Evolutionary conservation across 1,140 invertebrate species (phyloP), one percentile per base, ranked within the genome.

Genomic region (Magallana gigas): DNA sequence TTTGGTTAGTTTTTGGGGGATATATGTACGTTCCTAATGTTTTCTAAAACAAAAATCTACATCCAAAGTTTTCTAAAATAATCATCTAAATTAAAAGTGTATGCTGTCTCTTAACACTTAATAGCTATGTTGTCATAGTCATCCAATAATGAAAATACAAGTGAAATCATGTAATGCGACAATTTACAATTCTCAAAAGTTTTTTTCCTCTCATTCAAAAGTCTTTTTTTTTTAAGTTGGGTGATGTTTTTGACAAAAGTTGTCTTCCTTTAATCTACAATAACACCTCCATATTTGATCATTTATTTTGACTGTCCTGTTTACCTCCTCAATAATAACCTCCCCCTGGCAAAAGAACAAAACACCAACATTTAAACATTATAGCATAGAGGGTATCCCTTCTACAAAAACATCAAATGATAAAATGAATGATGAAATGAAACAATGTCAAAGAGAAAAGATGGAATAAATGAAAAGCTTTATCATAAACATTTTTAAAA

Each of bases 251-350:
- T 76, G 23, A 29, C 64, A 71, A 71, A 48, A 48, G 18, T 8
- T 71, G 64, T 29, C 23, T 68, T 18, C n/a, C 14, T 8, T 76
- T 76, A 29, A 23, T 76, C 23, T 76, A 76, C 68, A 36, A 29
- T 23, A 76, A 76, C 68, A 76, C 23, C 68, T 76, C 68, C 68
- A 76, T 76, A 76, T 76, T 76, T 76, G 68, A 76, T 76, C 68
- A 76, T 76, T 76, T 71, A 23, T 76, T n/a, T 29, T 76, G 68
- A 76, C 68, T 76, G 8, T 29, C 18, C 23, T 29, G 68, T 76
- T 29, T 76, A 76, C 68, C 68, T 76, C 68, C 68, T 76, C 68
- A 76, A 76, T 76, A 76, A 76, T 76, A 76, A 76, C 68, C 68
- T 76, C 68, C 68, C 68, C 68, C 68, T 76, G 68, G 68, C 68